These are phyloP conservation scores for Athalia cordata DNA, from an alignment of 2,888 invertebrate genomes.

Conservation along the genomic window DNA sequence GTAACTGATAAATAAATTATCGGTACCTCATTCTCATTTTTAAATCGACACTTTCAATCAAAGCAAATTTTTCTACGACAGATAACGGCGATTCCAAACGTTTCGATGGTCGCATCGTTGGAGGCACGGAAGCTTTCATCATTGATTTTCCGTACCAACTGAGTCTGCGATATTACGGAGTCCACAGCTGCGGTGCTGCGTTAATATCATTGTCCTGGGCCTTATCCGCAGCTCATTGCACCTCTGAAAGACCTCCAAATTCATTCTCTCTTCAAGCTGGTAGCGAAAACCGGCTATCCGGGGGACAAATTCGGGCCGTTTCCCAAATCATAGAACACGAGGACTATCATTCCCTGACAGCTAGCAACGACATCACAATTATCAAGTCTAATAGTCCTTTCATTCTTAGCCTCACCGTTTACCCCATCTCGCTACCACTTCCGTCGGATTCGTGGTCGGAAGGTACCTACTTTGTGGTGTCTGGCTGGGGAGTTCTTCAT, in stretches of 20 bases:
- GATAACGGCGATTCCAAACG: neutral
- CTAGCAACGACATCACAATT: slow-evolving; percentile 50
- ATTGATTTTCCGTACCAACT: slow-evolving; percentile 47
- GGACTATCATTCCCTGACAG: slow-evolving; percentile 37
- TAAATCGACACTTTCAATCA: neutral
- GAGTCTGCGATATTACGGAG: slow-evolving; percentile 8
- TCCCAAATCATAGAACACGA: slow-evolving; percentile 44
- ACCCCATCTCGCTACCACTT: slow-evolving; percentile 7
- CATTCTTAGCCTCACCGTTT: slow-evolving; percentile 5
- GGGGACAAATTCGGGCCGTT: slow-evolving; percentile 49
- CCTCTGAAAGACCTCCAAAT: neutral
- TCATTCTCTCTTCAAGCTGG: slow-evolving; percentile 46
- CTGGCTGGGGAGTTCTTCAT: slow-evolving; percentile 29
- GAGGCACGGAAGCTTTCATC: slow-evolving; percentile 48
- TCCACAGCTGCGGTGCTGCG: slow-evolving; percentile 39
- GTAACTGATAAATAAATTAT: too few relatives aligned
- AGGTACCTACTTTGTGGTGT: slow-evolving; percentile 26
- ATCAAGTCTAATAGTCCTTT: slow-evolving; percentile 45
- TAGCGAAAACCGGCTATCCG: slow-evolving; percentile 39
- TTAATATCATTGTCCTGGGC: slow-evolving; percentile 37
- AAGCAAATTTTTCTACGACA: neutral
- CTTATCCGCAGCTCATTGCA: slow-evolving; percentile 39
- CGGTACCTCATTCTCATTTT: too few relatives aligned
- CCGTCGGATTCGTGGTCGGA: too few relatives aligned
- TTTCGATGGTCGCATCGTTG: slow-evolving; percentile 47